Base-by-base conservation (phyloP, 1,140 invertebrate genomes). In the Oedothorax gibbosus region DNA sequence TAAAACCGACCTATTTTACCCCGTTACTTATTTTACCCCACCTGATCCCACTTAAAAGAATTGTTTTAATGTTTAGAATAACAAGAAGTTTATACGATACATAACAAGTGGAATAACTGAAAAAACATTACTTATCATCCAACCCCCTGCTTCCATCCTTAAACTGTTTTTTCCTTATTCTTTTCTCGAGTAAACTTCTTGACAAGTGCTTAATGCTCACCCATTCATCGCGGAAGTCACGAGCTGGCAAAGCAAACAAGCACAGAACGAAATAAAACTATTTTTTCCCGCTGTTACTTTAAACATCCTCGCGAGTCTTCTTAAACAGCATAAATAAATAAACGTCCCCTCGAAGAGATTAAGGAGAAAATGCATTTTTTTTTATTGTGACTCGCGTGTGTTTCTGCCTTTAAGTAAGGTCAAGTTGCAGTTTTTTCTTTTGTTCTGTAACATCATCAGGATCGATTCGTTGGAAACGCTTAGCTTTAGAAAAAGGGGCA, bases 271-370 rank as follows among this genome's bases (percentile, higher is more conserved):
- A 50, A 62, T 62, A 62, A 62, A 62, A 12, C 57, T 18, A 15
- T 62, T 35, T 35, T 35, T 35, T 35, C 35, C 35, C 35, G 35
- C 35, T 35, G 35, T 35, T 35, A 35, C 35, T 62, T 62, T 15
- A 71, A 71, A 71, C 49, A 18, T 51, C 20, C 15, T 21, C 35
- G 14, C 35, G 68, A 71, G 35, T 71, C 68, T 1, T 35, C 35
- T 35, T 71, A 71, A 71, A 71, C 68, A 50, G 68, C 68, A 71
- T 71, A 71, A 71, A 71, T 71, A 71, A 71, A 71, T 71, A 71
- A 71, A 71, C 68, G 35, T 49, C 68, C 35, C 49, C 15, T 12
- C 10, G 35, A 35, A 35, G 35, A 35, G 35, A 35, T 35, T 35
- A 35, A 35, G 35, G 35, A 5, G 35, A 35, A 35, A 35, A 35